Evolutionary conservation across 2,797 vertebrate species (phyloP), one percentile per base, ranked within the genome.

Genomic region (Macropodus opercularis): DNA sequence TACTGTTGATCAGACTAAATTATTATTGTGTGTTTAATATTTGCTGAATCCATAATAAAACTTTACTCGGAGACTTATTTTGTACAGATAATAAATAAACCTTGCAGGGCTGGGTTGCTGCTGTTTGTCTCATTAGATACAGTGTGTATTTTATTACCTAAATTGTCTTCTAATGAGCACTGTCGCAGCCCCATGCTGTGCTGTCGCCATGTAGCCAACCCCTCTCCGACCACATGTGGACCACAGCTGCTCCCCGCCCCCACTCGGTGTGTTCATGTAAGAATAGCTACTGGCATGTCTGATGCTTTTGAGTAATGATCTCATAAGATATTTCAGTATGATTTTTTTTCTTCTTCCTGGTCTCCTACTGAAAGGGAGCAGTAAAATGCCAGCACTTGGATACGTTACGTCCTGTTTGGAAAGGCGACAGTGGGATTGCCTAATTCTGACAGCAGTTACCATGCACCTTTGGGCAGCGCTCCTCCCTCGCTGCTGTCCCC

Each of bases 401-500:
- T 89, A 78, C 67, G 75, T 87, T 84, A 75, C 71, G 63, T 82
- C 80, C 74, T 53, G 64, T 69, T 87, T 81, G 85, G 88, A 79
- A 55, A 76, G 83, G 80, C 68, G 81, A 68, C 84, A 80, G 80
- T 80, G 85, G 60, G 72, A 81, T 83, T 81, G 77, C 83, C 81
- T 87, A 86, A 90, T 87, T 90, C 80, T 86, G 90, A 89, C 83
- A 69, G 67, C 85, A 83, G 87, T 91, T 89, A 79, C 88, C 72
- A 87, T 85, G 85, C 71, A 1, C 68, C 54, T 43, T 64, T 43
- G 50, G 72, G 61, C 35, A 53, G 49, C 34, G 13, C 53, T 55
- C 63, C 68, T 55, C 53, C 62, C 57, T 53, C 1, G 27, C 21
- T 44, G 46, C 42, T 58, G 35, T 34, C 58, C 55, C 53, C 58